A percentile compares a stretch with the other conserved stretches of the same genome.
phyloP scores from a whole-genome alignment of 2,113 vertebrate species.

The Astatoreochromis straeleni region DNA sequence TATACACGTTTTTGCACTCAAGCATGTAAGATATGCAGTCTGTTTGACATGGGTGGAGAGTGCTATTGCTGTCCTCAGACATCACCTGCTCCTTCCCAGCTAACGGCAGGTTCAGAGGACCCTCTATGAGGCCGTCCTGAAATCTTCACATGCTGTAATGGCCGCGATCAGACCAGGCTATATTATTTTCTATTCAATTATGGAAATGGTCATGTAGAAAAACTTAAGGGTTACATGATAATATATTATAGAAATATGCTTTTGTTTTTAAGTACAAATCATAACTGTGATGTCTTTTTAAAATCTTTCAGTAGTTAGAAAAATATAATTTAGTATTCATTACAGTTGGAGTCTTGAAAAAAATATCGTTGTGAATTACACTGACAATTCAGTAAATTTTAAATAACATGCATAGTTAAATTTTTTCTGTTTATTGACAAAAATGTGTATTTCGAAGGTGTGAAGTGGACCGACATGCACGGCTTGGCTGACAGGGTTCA shows the following conservation, averaged over 20 bases:
- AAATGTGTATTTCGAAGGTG: slow-evolving; percentile 67
- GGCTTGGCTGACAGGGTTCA: slow-evolving; percentile 82
- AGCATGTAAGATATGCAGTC: slow-evolving; percentile 60
- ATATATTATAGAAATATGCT: not conserved
- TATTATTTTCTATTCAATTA: not conserved
- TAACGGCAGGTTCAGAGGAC: slow-evolving; percentile 88
- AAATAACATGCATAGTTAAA: not conserved
- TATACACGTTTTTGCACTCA: not conserved
- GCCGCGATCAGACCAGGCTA: slow-evolving; percentile 83
- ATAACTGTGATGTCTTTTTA: not conserved
- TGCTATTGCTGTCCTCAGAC: slow-evolving; percentile 95
- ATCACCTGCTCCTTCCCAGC: slow-evolving; percentile 97
- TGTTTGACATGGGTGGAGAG: slow-evolving; percentile 96
- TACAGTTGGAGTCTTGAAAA: not conserved
- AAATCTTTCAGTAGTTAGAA: not conserved
- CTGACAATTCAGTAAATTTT: not conserved
- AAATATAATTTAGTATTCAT: not conserved
- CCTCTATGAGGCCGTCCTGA: slow-evolving; percentile 87
- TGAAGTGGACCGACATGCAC: slow-evolving; percentile 90
- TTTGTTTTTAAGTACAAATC: not conserved
- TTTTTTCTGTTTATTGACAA: not conserved
- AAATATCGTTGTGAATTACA: not conserved
- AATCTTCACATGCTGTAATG: slow-evolving; percentile 79
- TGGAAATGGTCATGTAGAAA: not conserved
- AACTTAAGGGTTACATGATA: not conserved